phyloP scores from a whole-genome alignment of 2,797 vertebrate species.

The Alcedo atthis region DNA sequence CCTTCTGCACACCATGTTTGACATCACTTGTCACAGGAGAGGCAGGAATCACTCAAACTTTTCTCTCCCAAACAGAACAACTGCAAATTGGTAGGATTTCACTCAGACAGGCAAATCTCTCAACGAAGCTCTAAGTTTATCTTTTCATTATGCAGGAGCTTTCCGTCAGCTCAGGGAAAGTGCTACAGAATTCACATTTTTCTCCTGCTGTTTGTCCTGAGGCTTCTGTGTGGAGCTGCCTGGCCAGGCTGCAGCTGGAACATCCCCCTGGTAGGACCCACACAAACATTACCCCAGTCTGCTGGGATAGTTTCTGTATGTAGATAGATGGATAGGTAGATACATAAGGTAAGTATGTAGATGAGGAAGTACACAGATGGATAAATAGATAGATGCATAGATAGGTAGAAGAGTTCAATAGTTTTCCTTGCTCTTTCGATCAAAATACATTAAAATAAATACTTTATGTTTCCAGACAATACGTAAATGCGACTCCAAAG shows the following conservation, averaged over 20 bases:
- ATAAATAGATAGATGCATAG: not conserved
- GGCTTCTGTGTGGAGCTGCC: not conserved
- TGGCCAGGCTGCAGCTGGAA: not conserved
- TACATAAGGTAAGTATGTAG: too few species aligned
- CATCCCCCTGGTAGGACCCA: fast-evolving
- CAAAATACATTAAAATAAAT: not conserved
- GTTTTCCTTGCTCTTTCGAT: not conserved
- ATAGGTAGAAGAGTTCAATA: not conserved
- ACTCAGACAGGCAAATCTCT: not conserved
- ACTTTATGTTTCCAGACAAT: not conserved
- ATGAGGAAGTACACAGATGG: too few species aligned
- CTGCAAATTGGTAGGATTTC: not conserved
- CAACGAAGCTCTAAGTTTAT: not conserved
- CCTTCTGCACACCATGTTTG: fast-evolving
- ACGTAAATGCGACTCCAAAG: not conserved
- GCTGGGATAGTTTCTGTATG: not conserved
- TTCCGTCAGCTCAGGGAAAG: not conserved
- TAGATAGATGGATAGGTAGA: too few species aligned
- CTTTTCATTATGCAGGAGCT: not conserved
- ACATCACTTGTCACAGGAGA: not conserved
- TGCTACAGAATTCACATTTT: fast-evolving
- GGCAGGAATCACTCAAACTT: not conserved
- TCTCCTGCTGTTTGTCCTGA: fast-evolving
- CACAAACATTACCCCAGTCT: fast-evolving
- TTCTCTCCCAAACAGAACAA: fast-evolving